Percentiles rank a stretch among this genome's conserved stretches.
Evolutionary conservation across 2,113 vertebrate species (phyloP).

Genomic region (Apus apus): DNA sequence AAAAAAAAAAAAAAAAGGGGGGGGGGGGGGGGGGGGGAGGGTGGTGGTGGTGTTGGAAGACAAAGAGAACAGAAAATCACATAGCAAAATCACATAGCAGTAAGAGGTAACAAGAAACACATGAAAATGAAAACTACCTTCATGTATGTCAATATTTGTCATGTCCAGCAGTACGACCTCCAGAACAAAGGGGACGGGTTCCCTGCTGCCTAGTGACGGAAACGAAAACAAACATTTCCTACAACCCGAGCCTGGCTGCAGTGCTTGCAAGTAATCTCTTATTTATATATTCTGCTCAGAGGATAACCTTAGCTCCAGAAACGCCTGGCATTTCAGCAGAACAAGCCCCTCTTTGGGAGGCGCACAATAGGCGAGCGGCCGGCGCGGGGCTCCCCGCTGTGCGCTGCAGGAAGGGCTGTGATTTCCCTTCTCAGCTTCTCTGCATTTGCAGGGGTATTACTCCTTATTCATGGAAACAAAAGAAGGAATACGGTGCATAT

Average conservation of each 20-base stretch:
- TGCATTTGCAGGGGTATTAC: background rate
- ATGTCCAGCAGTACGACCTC: conserved; percentile 40
- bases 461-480: background rate
- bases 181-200: conserved; percentile 57
- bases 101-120: conserved; percentile 63
- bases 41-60: background rate
- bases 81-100: background rate
- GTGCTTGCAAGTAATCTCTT: background rate
- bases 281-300: conserved; percentile 27
- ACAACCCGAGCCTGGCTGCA: conserved; percentile 9
- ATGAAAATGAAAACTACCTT: conserved; percentile 55
- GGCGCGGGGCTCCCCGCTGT: background rate
- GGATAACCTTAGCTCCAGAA: conserved; percentile 22
- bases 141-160: conserved; percentile 69
- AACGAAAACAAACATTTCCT: conserved; percentile 70
- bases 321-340: background rate
- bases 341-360: background rate
- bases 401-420: background rate
- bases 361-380: background rate
- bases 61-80: background rate
- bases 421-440: background rate
- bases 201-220: conserved; percentile 66
- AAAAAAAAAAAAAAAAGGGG: background rate
- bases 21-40: too few relatives aligned
- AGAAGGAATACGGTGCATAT: background rate